Evolutionary conservation across 2,797 vertebrate genomes (phyloP), one percentile per base, ranked within the genome.

Genomic region (Scleropages formosus): DNA sequence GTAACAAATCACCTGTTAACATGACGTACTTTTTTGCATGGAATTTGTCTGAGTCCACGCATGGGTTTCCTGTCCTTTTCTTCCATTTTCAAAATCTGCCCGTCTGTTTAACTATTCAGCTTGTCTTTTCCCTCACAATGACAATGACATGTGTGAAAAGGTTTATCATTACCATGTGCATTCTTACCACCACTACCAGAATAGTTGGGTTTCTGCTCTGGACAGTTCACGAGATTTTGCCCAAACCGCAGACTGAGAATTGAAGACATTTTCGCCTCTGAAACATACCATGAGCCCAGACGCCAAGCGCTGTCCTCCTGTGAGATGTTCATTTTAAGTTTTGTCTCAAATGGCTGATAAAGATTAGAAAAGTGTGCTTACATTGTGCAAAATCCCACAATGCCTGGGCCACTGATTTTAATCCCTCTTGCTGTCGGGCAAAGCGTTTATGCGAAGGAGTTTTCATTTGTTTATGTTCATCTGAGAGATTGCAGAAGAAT

Each of bases 311-410:
- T 22, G 11, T 20, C 75, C 83, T 82, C 82, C 74, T 78, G 79
- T 85, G 81, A 83, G 84, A 83, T 77, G 83, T 83, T 88, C 83
- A 87, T 87, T 86, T 85, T 83, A 88, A 88, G 80, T 51, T 83
- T 58, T 71, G 81, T 90, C 88, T 91, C 85, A 10, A 78, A 76
- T 85, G 88, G 84, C 85, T 83, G 84, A 88, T 89, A 87, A 88
- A 86, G 82, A 89, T 82, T 83, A 84, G 82, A 87, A 85, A 80
- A 76, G 82, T 69, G 75, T 80, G 80, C 74, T 85, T 86, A 87
- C 85, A 88, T 89, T 80, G 82, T 87, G 80, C 90, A 83, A 89
- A 89, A 86, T 87, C 80, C 81, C 82, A 66, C 84, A 82, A 83
- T 84, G 87, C 76, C 80, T 83, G 81, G 80, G 82, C 80, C 80